Conservation (phyloP, 2,113 vertebrate genomes). For the Syrrhaptes paradoxus region DNA sequence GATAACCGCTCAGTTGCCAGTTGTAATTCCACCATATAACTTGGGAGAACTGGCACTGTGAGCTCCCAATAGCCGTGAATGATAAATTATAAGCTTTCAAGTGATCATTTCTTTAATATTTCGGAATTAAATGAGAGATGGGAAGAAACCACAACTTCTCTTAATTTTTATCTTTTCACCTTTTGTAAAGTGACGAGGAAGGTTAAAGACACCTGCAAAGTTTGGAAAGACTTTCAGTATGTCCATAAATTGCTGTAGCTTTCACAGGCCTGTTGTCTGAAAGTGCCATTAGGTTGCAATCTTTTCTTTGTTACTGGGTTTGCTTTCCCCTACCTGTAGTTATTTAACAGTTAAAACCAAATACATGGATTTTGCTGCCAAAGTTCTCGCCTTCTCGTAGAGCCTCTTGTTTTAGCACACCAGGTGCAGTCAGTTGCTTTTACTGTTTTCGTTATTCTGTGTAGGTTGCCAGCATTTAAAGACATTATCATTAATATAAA, state of each 20-base stretch:
- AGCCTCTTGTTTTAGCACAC: background rate
- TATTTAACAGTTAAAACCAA: background rate
- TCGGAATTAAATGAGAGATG: background rate
- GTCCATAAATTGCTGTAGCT: background rate
- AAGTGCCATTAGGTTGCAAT: background rate
- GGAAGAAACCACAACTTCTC: background rate
- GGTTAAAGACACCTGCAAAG: background rate
- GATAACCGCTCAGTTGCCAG: background rate
- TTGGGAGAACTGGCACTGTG: conserved; percentile 10
- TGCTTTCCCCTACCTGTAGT: background rate
- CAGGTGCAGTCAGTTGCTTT: background rate
- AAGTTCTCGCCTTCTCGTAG: background rate
- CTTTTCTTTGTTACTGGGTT: background rate
- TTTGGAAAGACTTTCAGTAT: background rate
- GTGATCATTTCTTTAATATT: background rate
- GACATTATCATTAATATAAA: background rate
- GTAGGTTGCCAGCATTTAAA: background rate
- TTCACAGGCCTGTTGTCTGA: background rate
- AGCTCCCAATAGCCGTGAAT: background rate
- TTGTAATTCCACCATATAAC: conserved; percentile 2
- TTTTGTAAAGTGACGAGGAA: background rate
- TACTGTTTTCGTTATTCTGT: background rate
- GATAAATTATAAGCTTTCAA: background rate
- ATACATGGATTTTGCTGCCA: background rate
- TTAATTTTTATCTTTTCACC: background rate